These are phyloP conservation scores for Psix sp. DNA, from an alignment of 1,140 invertebrate species.

Conservation along the genomic window DNA sequence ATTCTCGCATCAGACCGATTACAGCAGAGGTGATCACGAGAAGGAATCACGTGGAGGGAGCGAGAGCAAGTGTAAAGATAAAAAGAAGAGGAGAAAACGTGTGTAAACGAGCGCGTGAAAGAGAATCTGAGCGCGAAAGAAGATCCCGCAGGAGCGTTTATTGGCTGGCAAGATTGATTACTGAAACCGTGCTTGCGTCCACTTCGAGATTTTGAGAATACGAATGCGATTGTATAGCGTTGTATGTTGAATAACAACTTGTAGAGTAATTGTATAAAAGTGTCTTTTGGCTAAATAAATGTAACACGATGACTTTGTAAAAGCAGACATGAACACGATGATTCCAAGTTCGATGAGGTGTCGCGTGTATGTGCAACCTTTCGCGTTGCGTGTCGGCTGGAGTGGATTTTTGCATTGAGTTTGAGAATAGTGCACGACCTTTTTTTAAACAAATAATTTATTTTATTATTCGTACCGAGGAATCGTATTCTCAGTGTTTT, in stretches of 20 bases:
- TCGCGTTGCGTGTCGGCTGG: not conserved
- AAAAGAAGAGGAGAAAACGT: constrained; percentile 26
- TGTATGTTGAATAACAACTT: constrained; percentile 62
- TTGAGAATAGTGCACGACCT: too few relatives aligned
- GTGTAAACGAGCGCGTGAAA: constrained; percentile 40
- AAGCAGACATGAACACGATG: constrained; percentile 55
- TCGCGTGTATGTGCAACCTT: too few relatives aligned
- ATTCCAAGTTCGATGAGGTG: constrained; percentile 26
- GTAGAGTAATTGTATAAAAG: constrained; percentile 67
- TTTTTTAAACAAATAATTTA: constrained; percentile 28
- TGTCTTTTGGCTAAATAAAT: constrained; percentile 68
- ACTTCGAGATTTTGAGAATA: constrained; percentile 60
- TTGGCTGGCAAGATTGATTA: constrained; percentile 50
- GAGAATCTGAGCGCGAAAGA: constrained; percentile 41
- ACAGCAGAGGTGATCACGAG: constrained; percentile 1
- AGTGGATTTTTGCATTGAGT: constrained; percentile 11
- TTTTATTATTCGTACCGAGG: constrained; percentile 29
- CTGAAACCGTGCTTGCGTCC: constrained; percentile 54
- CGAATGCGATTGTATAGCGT: constrained; percentile 64
- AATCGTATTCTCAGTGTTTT: too few relatives aligned
- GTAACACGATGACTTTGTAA: constrained; percentile 68
- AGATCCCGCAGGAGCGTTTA: too few relatives aligned
- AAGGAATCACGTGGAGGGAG: constrained; percentile 2
- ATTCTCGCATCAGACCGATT: too few relatives aligned
- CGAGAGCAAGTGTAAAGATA: constrained; percentile 12